Percentiles rank a stretch among this genome's conserved stretches.
Conservation (phyloP, 2,888 invertebrate genomes). For the Tetragnatha montana region DNA sequence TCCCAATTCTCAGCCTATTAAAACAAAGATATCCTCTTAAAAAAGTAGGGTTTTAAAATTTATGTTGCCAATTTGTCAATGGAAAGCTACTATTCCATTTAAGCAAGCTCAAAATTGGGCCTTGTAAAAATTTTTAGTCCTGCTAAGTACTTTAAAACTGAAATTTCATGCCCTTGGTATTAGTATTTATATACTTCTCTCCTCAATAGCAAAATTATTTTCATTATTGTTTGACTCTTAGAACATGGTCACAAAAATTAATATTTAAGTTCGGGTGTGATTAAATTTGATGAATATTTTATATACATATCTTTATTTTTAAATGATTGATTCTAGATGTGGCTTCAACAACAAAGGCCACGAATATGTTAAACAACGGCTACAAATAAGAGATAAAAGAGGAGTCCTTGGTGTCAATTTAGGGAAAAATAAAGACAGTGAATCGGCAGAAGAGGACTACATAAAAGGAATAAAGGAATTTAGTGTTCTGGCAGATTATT, state of each 20-base stretch:
- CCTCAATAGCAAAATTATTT: not conserved
- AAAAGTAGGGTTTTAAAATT: no score
- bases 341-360: slow-evolving; percentile 98
- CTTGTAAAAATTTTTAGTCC: no score
- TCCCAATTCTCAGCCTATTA: no score
- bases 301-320: slow-evolving; percentile 9
- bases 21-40: no score
- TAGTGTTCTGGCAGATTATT: slow-evolving; percentile 88
- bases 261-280: not conserved
- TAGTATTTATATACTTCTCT: no score
- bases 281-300: not conserved
- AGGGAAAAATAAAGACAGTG: slow-evolving; percentile 93
- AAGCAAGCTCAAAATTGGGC: no score
- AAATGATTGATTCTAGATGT: slow-evolving; percentile 79
- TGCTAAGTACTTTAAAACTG: no score
- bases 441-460: slow-evolving; percentile 87
- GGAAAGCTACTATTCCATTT: no score
- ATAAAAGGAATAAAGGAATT: slow-evolving; percentile 89
- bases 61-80: no score
- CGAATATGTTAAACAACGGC: slow-evolving; percentile 81
- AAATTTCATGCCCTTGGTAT: no score
- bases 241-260: not conserved
- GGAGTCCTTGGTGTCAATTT: slow-evolving; percentile 93
- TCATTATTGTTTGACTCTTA: not conserved
- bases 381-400: slow-evolving; percentile 75